These are phyloP conservation scores for Anagrus nilaparvatae DNA, from an alignment of 1,140 invertebrate species.

Conservation along the genomic window DNA sequence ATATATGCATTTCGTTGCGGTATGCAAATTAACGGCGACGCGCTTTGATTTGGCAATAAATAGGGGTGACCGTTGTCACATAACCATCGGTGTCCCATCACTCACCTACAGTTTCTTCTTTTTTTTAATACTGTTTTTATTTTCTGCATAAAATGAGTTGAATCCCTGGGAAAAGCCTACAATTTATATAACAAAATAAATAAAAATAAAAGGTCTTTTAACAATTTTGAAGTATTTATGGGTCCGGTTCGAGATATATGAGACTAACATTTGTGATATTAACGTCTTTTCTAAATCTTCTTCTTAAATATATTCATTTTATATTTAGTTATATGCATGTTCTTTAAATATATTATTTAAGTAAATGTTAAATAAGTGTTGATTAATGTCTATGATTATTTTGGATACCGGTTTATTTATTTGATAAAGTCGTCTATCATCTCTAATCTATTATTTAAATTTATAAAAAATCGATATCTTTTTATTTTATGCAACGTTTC, in stretches of 20 bases:
- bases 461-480: too few relatives aligned
- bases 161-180: constrained; percentile 37
- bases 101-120: constrained; percentile 35
- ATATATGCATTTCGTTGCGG: too few relatives aligned
- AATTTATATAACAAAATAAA: constrained; percentile 44
- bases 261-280: constrained; percentile 10
- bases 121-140: constrained; percentile 17
- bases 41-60: constrained; percentile 46
- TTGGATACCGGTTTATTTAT: too few relatives aligned
- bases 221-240: constrained; percentile 45
- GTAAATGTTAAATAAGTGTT: too few relatives aligned
- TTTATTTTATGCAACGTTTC: too few relatives aligned
- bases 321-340: too few relatives aligned
- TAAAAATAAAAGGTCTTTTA: too few relatives aligned
- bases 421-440: too few relatives aligned
- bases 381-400: too few relatives aligned
- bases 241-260: constrained; percentile 31
- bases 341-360: too few relatives aligned
- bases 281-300: background rate
- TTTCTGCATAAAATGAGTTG: background rate
- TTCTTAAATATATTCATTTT: too few relatives aligned
- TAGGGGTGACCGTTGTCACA: constrained; percentile 38
- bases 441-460: too few relatives aligned
- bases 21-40: constrained; percentile 44
- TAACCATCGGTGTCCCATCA: constrained; percentile 35